Evolutionary conservation across 2,797 vertebrate species (phyloP), one percentile per base, ranked within the genome.

Genomic region (Chelmon rostratus): DNA sequence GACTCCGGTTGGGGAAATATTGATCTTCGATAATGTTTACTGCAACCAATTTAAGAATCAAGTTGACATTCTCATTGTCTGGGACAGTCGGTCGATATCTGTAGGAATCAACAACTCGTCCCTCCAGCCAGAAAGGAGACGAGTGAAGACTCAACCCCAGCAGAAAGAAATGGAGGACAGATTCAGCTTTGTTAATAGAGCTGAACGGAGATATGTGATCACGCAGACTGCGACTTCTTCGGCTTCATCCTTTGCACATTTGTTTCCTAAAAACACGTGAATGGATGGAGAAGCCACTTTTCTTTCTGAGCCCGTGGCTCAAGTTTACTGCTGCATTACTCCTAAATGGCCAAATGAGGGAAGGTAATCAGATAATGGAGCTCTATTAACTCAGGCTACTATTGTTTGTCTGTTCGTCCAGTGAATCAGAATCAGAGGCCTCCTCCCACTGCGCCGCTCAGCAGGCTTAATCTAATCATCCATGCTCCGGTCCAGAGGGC

Each of bases 401-500:
- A 91, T 95, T 96, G 94, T 96, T 94, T 86, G 87, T 83, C 80
- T 50, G 52, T 83, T 90, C 72, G 85, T 89, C 92, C 87, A 85
- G 88, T 88, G 80, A 85, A 83, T 90, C 82, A 62, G 73, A 84
- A 70, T 63, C 69, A 37, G 68, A 79, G 50, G 79, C 79, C 83
- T 83, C 91, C 89, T 86, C 88, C 81, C 74, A 56, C 85, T 83
- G 91, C 80, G 76, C 88, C 65, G 90, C 91, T 94, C 91, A 91
- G 95, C 85, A 86, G 92, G 91, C 88, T 91, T 96, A 96, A 97
- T 96, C 95, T 93, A 95, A 96, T 97, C 96, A 96, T 94, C 95
- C 93, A 93, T 83, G 93, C 94, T 95, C 87, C 70, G 81, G 85
- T 93, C 94, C 84, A 87, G 86, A 91, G 86, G 64, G 59, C 40